Percentiles rank a stretch among this genome's conserved stretches.
phyloP scores from a whole-genome alignment of 2,797 vertebrate species.

The Vireo griseus region DNA sequence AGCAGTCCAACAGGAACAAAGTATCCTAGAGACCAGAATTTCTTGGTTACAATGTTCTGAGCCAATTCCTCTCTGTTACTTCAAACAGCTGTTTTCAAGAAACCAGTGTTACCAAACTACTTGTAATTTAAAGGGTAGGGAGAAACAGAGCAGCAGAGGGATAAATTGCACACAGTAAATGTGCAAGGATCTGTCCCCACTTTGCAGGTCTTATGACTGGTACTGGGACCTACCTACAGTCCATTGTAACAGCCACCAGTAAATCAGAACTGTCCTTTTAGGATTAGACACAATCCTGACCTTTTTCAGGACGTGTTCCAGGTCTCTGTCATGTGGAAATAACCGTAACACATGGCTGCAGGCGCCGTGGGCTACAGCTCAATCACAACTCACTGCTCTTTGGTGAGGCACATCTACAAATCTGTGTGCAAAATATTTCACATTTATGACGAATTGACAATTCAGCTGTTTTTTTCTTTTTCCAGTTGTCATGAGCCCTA shows the following conservation, averaged over 20 bases:
- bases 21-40: background rate
- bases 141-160: background rate
- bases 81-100: background rate
- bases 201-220: background rate
- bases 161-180: background rate
- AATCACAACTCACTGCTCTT: background rate
- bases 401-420: background rate
- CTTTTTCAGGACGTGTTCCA: background rate
- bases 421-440: background rate
- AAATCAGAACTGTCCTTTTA: background rate
- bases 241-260: background rate
- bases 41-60: background rate
- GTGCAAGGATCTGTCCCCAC: rapidly evolving
- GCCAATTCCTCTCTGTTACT: background rate
- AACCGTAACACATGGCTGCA: rapidly evolving
- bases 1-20: background rate
- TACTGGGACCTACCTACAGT: rapidly evolving
- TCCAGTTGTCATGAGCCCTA: background rate
- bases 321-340: background rate
- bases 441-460: background rate
- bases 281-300: background rate
- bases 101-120: background rate
- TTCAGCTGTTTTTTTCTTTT: rapidly evolving
- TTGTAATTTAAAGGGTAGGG: background rate
- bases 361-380: background rate